Conservation (phyloP, 2,797 vertebrate genomes). For the Petrocephalus sullivani region DNA sequence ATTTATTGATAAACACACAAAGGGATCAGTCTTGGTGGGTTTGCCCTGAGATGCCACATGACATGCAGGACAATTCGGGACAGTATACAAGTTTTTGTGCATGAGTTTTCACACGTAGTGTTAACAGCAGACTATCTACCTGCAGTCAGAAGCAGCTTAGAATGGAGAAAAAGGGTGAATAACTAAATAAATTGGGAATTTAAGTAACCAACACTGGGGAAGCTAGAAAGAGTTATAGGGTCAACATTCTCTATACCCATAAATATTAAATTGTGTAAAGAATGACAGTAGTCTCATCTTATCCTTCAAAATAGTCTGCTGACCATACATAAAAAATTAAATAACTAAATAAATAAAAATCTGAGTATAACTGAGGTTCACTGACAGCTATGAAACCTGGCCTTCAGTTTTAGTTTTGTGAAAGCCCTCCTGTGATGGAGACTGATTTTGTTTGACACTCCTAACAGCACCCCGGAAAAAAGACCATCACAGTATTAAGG, state of each 20-base stretch:
- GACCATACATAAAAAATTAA: neutral
- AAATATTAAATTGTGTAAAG: neutral
- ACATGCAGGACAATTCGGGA: neutral
- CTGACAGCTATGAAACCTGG: neutral
- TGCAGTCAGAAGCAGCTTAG: neutral
- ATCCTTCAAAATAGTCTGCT: neutral
- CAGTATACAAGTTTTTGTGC: neutral
- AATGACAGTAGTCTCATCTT: neutral
- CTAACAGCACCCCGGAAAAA: neutral
- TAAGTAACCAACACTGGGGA: neutral
- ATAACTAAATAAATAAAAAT: neutral
- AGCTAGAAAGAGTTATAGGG: neutral
- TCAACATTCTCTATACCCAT: neutral
- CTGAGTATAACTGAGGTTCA: neutral
- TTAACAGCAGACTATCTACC: neutral
- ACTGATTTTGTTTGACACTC: neutral
- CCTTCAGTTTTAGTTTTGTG: neutral
- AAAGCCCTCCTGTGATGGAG: neutral
- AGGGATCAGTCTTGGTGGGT: neutral
- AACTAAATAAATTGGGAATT: neutral
- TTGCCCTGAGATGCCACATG: neutral
- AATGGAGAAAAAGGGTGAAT: neutral
- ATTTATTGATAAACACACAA: neutral
- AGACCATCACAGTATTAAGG: neutral
- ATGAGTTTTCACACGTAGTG: neutral